Evolutionary conservation across 2,888 invertebrate genomes (phyloP).

Genomic region (Caenorhabditis doughertyi): DNA sequence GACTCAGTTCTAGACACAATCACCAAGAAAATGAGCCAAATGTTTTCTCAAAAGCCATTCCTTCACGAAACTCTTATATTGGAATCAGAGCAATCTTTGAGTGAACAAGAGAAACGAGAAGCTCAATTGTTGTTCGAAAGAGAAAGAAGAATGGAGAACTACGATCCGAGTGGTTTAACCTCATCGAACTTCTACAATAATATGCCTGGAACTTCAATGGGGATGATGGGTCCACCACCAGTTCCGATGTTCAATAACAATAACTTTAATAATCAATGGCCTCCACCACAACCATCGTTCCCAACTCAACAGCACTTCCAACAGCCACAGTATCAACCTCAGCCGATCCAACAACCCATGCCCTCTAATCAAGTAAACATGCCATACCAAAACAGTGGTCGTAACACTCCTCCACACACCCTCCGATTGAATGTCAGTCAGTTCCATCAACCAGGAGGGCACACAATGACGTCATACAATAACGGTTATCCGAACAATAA

Average conservation of each 20-base stretch:
- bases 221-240: neutral
- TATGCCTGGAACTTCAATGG: conserved; percentile 4
- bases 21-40: conserved; percentile 52
- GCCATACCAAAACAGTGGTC: neutral
- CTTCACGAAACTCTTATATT: conserved; percentile 80
- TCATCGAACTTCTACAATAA: neutral
- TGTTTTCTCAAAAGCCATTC: conserved; percentile 74
- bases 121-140: conserved; percentile 74
- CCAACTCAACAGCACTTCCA: neutral
- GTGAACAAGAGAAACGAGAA: conserved; percentile 78
- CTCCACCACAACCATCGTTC: neutral
- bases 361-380: neutral
- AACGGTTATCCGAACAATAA: conserved; percentile 38
- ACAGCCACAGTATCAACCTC: conserved; percentile 2
- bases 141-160: conserved; percentile 54
- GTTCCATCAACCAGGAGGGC: conserved; percentile 30
- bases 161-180: conserved; percentile 24
- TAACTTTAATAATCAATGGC: conserved; percentile 18
- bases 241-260: conserved; percentile 32
- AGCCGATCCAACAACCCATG: neutral
- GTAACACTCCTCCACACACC: conserved; percentile 35
- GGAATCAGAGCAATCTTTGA: conserved; percentile 76
- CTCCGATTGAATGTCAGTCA: conserved; percentile 40
- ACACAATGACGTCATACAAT: conserved; percentile 48
- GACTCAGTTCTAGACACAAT: conserved; percentile 72